A percentile compares a stretch with the other conserved stretches of the same genome.
These are phyloP conservation scores for Gopherus evgoodei DNA, from an alignment of 2,113 vertebrate species.

Conservation along the genomic window DNA sequence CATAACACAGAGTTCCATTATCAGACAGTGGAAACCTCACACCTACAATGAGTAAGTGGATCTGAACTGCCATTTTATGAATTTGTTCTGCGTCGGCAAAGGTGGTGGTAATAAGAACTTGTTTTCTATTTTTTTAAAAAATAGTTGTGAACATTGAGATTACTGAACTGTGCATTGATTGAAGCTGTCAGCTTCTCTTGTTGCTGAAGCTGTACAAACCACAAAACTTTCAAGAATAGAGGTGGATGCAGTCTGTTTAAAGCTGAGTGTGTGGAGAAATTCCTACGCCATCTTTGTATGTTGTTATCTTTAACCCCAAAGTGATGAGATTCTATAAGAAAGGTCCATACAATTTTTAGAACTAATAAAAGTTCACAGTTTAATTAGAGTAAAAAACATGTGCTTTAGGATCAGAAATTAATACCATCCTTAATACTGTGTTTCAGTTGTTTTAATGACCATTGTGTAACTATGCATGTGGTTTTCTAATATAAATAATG, in stretches of 20 bases:
- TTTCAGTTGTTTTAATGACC: constrained; percentile 32
- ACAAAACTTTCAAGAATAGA: neutral
- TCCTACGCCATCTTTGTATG: neutral
- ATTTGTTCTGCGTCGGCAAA: constrained; percentile 8
- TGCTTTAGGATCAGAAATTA: constrained; percentile 40
- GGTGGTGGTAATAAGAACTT: neutral
- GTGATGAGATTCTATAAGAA: neutral
- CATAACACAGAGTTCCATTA: neutral
- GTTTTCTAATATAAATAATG: constrained; percentile 45
- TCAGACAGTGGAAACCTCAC: constrained; percentile 6
- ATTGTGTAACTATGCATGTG: constrained; percentile 13
- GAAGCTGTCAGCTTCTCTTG: neutral
- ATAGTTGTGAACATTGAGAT: constrained; percentile 4
- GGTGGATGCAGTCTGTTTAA: neutral
- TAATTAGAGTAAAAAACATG: constrained; percentile 50
- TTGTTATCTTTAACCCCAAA: neutral
- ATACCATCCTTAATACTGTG: constrained; percentile 1
- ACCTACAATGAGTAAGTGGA: constrained; percentile 2
- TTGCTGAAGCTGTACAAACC: neutral
- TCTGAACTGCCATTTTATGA: neutral
- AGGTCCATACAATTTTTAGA: neutral
- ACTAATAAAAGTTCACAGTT: constrained; percentile 24
- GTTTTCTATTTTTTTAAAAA: constrained; percentile 6
- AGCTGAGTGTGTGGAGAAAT: neutral
- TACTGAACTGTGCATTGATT: neutral